Evolutionary conservation across 2,888 invertebrate genomes (phyloP), one percentile per base, ranked within the genome.

Genomic region (Bellardia pandia): DNA sequence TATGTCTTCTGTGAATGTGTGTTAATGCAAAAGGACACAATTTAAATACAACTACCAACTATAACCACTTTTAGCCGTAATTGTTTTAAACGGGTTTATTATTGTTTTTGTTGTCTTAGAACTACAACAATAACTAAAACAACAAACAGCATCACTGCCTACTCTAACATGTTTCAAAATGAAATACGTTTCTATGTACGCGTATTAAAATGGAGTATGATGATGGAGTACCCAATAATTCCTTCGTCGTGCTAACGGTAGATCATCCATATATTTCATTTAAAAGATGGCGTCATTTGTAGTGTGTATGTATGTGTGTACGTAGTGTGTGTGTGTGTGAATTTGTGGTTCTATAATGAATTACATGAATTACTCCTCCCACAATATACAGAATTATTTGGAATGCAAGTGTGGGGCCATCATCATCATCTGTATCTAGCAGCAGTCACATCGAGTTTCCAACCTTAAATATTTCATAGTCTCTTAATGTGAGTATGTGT

Each of bases 311-410:
- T 51, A 13, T 37, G 6, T 69, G 48, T 33, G 62, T 53, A 42
- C 37, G 30, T 9, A n/a, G 14, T 45, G 9, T 58, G 6, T 51
- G n/a, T 37, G 6, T 69, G 48, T 33, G 13, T 51, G 40, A 30
- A 33, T 64, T 84, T 86, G 80, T 83, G 86, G 86, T 82, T 87
- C 78, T 58, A 76, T 82, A 85, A 87, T 81, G 69, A 85, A 81
- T 87, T 69, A 87, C 87, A 87, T 81, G 69, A 85, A 81, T 87
- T 69, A 87, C 87, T 87, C 87, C 87, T 85, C 87, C 87, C 87
- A 87, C 87, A 81, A 76, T 66, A 76, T 53, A 14, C 80, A 45
- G 11, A 69, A 53, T 40, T 45, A 4, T 40, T 53, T 60, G 53
- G 40, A 79, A 75, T 75, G 56, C 66, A 82, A 58, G 40, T 72